A percentile compares a stretch with the other conserved stretches of the same genome.
Evolutionary conservation across 2,888 invertebrate species (phyloP).

Genomic region (Macaria liturata): DNA sequence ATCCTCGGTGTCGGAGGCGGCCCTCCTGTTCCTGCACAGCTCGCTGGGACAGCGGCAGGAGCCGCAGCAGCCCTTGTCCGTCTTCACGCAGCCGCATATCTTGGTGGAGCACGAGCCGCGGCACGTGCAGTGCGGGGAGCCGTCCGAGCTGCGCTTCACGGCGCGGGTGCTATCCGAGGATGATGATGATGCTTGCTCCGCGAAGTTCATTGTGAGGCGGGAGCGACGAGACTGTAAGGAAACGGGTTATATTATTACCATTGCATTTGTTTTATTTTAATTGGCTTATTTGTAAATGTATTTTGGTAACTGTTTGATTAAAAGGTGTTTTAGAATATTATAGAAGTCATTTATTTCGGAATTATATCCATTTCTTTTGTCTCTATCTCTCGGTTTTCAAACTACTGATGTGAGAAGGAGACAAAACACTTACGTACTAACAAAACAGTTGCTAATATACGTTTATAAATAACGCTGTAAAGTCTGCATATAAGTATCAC

Average conservation of each 20-base stretch:
- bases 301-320: too few relatives aligned
- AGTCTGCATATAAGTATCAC: too few relatives aligned
- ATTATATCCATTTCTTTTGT: too few relatives aligned
- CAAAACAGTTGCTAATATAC: too few relatives aligned
- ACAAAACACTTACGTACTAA: too few relatives aligned
- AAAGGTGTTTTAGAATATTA: too few relatives aligned
- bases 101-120: slow-evolving; percentile 83
- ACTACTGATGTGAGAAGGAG: too few relatives aligned
- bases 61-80: slow-evolving; percentile 63
- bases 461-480: too few relatives aligned
- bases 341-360: too few relatives aligned
- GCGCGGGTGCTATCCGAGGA: slow-evolving; percentile 35
- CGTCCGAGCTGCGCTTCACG: slow-evolving; percentile 82
- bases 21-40: slow-evolving; percentile 63
- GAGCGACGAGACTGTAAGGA: slow-evolving; percentile 63
- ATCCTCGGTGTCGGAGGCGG: slow-evolving; percentile 59
- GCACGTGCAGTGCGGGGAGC: slow-evolving; percentile 84
- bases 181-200: slow-evolving; percentile 23
- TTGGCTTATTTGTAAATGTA: too few relatives aligned
- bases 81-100: slow-evolving; percentile 84
- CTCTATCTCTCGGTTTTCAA: too few relatives aligned
- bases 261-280: too few relatives aligned
- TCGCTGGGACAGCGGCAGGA: slow-evolving; percentile 80
- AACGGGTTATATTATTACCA: not conserved
- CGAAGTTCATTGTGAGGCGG: slow-evolving; percentile 70